Evolutionary conservation across 2,797 vertebrate genomes (phyloP).

Genomic region (Gobio occitaniae): DNA sequence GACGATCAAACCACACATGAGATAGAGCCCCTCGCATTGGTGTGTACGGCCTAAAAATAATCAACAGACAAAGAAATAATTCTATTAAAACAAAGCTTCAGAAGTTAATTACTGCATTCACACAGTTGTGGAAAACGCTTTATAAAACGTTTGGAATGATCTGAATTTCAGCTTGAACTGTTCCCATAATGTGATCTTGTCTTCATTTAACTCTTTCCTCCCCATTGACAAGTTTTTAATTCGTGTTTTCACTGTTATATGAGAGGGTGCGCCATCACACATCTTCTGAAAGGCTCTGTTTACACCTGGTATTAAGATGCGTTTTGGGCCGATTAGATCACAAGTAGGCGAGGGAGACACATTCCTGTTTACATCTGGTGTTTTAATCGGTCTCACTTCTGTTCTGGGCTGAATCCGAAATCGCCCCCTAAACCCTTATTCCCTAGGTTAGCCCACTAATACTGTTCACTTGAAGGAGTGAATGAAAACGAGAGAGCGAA

Average conservation of each 20-base stretch:
- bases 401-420: too few relatives aligned
- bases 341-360: too few relatives aligned
- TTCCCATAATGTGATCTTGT: not conserved
- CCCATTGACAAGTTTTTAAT: not conserved
- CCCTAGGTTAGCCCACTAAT: too few relatives aligned
- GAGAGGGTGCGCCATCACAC: not conserved
- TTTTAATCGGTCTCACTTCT: too few relatives aligned
- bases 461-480: too few relatives aligned
- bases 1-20: slow-evolving; percentile 89
- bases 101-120: not conserved
- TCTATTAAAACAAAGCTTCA: not conserved
- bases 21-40: slow-evolving; percentile 83
- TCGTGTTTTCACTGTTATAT: not conserved
- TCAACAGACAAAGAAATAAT: not conserved
- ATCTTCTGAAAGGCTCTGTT: not conserved
- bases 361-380: too few relatives aligned
- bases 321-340: too few relatives aligned
- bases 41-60: slow-evolving; percentile 83
- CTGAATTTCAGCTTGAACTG: not conserved
- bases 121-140: not conserved
- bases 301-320: too few relatives aligned
- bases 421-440: too few relatives aligned
- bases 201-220: not conserved
- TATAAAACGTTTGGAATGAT: not conserved
- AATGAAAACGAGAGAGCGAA: too few relatives aligned